Conservation (phyloP, 1,140 invertebrate genomes). For the Heliconius eleuchia region DNA sequence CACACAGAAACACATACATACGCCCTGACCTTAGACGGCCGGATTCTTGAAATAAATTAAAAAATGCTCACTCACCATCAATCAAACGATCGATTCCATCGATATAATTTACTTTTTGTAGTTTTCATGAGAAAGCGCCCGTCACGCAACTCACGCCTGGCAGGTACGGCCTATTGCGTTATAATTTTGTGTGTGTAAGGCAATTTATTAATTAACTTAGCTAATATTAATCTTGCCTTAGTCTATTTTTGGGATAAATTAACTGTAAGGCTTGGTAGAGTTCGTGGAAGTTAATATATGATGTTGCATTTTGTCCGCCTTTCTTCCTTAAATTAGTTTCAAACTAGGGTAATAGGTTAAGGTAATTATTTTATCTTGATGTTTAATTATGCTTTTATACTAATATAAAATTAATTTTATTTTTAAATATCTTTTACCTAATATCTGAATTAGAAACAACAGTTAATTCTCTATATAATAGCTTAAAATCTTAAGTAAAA, state of each 20-base stretch:
- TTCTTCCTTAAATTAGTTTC: slow-evolving; percentile 5
- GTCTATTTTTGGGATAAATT: slow-evolving; percentile 23
- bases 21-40: slow-evolving; percentile 59
- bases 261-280: slow-evolving; percentile 16
- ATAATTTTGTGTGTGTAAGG: slow-evolving; percentile 40
- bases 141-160: slow-evolving; percentile 72
- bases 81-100: slow-evolving; percentile 80
- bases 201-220: slow-evolving; percentile 43
- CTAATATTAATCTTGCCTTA: slow-evolving; percentile 37
- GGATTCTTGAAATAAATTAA: slow-evolving; percentile 80
- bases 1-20: slow-evolving; percentile 22
- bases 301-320: background rate
- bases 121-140: slow-evolving; percentile 75
- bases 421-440: background rate
- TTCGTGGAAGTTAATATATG: slow-evolving; percentile 6
- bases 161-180: slow-evolving; percentile 56
- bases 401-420: background rate
- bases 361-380: background rate
- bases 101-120: slow-evolving; percentile 81
- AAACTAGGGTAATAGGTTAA: background rate
- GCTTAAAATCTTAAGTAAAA: background rate
- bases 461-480: background rate
- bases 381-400: too few relatives aligned
- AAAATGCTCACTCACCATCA: slow-evolving; percentile 79
- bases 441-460: background rate